These are phyloP conservation scores for Psittacara wagleri DNA, from an alignment of 2,113 vertebrate species.

Conservation along the genomic window DNA sequence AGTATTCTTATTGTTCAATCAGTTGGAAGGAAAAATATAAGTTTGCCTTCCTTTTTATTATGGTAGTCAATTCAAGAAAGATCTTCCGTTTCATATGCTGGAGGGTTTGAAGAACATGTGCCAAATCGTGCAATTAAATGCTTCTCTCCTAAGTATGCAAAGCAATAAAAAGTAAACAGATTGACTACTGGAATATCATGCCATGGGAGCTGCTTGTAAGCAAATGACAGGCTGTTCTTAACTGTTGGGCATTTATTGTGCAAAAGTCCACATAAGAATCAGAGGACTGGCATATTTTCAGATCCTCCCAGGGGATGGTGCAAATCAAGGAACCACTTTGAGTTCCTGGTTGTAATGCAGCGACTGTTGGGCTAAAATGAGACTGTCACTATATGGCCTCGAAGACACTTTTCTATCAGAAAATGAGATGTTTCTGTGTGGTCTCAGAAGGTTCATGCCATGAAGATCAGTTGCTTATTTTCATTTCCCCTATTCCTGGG, in stretches of 20 bases:
- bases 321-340: neutral
- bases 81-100: neutral
- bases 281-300: neutral
- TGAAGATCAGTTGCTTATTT: neutral
- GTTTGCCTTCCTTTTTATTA: neutral
- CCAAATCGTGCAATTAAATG: conserved; percentile 17
- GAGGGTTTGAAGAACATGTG: neutral
- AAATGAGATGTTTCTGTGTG: neutral
- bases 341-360: neutral
- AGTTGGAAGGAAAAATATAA: conserved; percentile 6
- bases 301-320: neutral
- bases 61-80: neutral
- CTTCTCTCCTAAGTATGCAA: neutral
- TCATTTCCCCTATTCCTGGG: neutral
- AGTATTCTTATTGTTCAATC: conserved; percentile 15
- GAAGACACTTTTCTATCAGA: neutral
- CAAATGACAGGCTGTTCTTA: neutral
- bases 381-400: neutral
- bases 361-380: neutral
- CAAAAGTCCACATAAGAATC: neutral
- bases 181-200: neutral
- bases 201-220: neutral
- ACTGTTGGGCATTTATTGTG: neutral
- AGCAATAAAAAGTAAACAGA: conserved; percentile 14
- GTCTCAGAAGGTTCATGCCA: neutral